phyloP scores from a whole-genome alignment of 2,888 invertebrate species.

The Microctonus brassicae region DNA sequence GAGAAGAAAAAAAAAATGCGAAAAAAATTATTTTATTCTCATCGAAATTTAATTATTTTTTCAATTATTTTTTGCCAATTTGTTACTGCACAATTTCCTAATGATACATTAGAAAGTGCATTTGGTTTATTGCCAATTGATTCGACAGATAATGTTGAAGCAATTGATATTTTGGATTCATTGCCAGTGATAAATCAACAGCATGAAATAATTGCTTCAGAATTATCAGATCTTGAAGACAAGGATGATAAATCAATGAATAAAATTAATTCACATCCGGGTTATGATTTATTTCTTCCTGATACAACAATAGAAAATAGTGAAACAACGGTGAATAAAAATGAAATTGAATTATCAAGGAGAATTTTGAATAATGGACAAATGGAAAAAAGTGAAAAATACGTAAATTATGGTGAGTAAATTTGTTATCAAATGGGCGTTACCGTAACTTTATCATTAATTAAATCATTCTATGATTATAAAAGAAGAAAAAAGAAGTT shows the following conservation, averaged over 20 bases:
- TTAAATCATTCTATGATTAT: background rate
- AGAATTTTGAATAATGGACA: constrained; percentile 44
- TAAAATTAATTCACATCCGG: background rate
- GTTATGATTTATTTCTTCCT: background rate
- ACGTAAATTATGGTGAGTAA: constrained; percentile 66
- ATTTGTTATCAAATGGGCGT: constrained; percentile 64
- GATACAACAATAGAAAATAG: constrained; percentile 14
- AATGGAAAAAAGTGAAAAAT: constrained; percentile 53
- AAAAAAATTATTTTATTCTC: background rate
- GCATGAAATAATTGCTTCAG: constrained; percentile 27
- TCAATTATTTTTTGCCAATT: constrained; percentile 22
- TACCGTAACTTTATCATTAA: constrained; percentile 41
- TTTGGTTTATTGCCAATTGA: constrained; percentile 47
- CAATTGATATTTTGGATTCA: background rate
- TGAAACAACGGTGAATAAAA: background rate
- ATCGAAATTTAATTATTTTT: constrained; percentile 3
- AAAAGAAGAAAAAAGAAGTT: background rate
- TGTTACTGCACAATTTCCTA: constrained; percentile 33
- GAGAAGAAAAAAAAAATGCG: constrained; percentile 28
- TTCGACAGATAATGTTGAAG: constrained; percentile 24
- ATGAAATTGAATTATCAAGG: constrained; percentile 19
- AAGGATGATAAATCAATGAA: background rate
- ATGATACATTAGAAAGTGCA: constrained; percentile 53
- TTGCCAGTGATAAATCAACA: background rate
- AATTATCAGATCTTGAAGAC: constrained; percentile 49